Evolutionary conservation across 2,888 invertebrate genomes (phyloP).

Genomic region (Chrysolina oricalcia): DNA sequence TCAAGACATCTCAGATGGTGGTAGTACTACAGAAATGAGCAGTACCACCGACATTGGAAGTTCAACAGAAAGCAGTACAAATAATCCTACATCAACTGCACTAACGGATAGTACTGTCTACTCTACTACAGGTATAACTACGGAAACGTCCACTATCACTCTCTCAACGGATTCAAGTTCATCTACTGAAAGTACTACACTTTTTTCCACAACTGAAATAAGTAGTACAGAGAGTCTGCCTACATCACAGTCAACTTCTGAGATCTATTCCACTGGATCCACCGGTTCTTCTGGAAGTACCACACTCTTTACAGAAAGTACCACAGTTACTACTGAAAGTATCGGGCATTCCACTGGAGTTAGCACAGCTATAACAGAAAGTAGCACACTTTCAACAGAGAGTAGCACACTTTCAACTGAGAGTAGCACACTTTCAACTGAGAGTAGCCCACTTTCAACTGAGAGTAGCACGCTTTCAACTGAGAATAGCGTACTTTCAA

Average conservation of each 20-base stretch:
- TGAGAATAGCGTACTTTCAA: background rate
- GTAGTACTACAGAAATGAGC: background rate
- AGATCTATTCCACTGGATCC: background rate
- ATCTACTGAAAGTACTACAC: conserved; percentile 28
- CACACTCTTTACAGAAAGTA: background rate
- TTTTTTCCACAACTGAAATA: conserved; percentile 31
- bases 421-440: conserved; percentile 32
- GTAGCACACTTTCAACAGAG: conserved; percentile 10
- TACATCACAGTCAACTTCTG: background rate
- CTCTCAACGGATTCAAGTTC: conserved; percentile 38
- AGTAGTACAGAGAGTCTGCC: conserved; percentile 34
- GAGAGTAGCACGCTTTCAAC: background rate
- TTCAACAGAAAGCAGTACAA: conserved; percentile 21
- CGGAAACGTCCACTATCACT: conserved; percentile 27
- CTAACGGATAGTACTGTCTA: conserved; percentile 38
- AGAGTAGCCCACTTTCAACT: conserved; percentile 20
- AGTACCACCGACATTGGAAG: conserved; percentile 14
- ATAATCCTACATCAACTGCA: conserved; percentile 11
- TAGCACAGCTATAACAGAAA: conserved; percentile 24
- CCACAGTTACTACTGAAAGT: background rate
- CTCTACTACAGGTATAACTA: conserved; percentile 20
- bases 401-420: conserved; percentile 17
- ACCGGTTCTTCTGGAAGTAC: background rate
- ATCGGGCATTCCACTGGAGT: conserved; percentile 19
- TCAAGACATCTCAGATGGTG: background rate